Conservation (phyloP, 2,113 vertebrate species). For the Podarcis cretensis region DNA sequence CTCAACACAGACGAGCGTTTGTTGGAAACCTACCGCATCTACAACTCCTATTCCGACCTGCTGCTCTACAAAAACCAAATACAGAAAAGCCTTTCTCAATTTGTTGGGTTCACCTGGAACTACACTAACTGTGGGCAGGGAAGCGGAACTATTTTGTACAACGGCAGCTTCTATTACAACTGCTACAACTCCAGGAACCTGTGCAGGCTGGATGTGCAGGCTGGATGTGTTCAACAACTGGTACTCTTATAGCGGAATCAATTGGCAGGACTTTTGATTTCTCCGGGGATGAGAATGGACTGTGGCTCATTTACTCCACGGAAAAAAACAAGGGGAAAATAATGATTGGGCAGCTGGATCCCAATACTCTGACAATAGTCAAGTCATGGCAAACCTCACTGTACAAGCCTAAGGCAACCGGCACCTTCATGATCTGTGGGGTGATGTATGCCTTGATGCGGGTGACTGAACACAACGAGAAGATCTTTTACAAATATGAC, state of each 20-base stretch:
- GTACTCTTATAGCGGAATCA: conserved; percentile 92
- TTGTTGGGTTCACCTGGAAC: conserved; percentile 3
- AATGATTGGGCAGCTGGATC: conserved; percentile 87
- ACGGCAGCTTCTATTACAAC: conserved; percentile 90
- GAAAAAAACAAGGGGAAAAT: conserved; percentile 89
- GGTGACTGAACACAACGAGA: conserved; percentile 78
- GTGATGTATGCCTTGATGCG: conserved; percentile 89
- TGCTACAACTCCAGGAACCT: conserved; percentile 80
- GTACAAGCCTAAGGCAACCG: conserved; percentile 87
- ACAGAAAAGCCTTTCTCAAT: conserved; percentile 11
- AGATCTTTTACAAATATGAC: conserved; percentile 87
- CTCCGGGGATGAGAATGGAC: conserved; percentile 86
- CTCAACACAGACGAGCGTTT: conserved; percentile 13
- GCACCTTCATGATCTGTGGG: conserved; percentile 92
- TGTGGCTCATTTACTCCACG: conserved; percentile 93
- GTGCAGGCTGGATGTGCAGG: conserved; percentile 87
- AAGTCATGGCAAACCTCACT: conserved; percentile 91
- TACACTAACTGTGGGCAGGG: conserved; percentile 79
- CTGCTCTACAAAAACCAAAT: conserved; percentile 3
- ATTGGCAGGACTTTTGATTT: conserved; percentile 95
- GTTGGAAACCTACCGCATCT: conserved; percentile 14
- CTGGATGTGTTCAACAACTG: conserved; percentile 89
- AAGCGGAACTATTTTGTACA: conserved; percentile 85
- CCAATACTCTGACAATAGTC: conserved; percentile 81
- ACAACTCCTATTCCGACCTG: background rate